Base-by-base conservation (phyloP, 2,888 invertebrate species). In the Orchesellides sinensis region DNA sequence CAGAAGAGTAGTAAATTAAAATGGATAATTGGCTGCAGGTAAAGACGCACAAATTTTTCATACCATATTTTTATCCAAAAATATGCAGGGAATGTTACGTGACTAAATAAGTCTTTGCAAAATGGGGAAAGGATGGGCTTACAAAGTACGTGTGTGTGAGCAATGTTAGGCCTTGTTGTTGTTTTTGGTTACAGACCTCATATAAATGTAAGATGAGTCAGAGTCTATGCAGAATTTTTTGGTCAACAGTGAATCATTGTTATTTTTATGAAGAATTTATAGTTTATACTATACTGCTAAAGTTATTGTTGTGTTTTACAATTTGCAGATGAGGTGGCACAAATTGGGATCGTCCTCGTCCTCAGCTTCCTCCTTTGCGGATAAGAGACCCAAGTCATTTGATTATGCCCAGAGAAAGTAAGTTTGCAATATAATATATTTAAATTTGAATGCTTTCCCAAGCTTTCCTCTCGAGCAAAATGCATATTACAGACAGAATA, bases 401-500 rank as follows among this genome's bases (percentile, higher is more conserved):
- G 87, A 87, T 65, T 87, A 83, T 72, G 83, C 85, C 10, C 87
- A 88, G 79, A 83, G 87, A 85, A 88, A 87, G 88, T 88, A 84
- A 86, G 86, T 77, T 35, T 54, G 23, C 14, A 52, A 52, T n/a
- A n/a, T n/a, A n/a, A n/a, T n/a, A n/a, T n/a, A n/a, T n/a, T n/a
- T n/a, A 49, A 19, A 49, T 17, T 49, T 56, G 10, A 40, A 5
- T 40, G 32, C 32, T 32, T 32, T 32, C n/a, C n/a, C n/a, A 32
- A 32, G 32, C 32, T 32, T 32, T 6, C 32, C 32, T n/a, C n/a
- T n/a, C n/a, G n/a, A n/a, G n/a, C n/a, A n/a, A n/a, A n/a, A n/a
- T n/a, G n/a, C n/a, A n/a, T n/a, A n/a, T n/a, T n/a, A n/a, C n/a
- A n/a, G n/a, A n/a, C n/a, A n/a, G n/a, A n/a, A n/a, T n/a, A n/a